Base-by-base conservation (phyloP, 2,888 invertebrate genomes). In the Antitype chi region DNA sequence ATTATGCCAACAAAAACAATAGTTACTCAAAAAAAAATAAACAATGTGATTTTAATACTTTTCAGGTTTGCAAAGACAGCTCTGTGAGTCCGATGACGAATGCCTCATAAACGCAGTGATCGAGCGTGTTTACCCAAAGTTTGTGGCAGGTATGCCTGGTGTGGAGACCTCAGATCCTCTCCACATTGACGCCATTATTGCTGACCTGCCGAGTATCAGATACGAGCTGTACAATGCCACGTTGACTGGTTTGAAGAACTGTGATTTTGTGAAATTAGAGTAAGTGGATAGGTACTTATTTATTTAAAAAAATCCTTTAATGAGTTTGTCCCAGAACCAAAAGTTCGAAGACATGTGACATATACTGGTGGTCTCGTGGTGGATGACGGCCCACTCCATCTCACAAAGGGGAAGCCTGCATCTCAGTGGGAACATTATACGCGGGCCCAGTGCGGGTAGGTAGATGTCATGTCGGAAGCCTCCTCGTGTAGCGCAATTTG, bases 131-230 rank as follows among this genome's bases (percentile, higher is more conserved):
- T 78, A 78, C 20, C 78, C 78, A 28, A 66, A 43, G 11, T 69
- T 80, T 32, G 25, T 79, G 8, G 68, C 38, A 1, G 74, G 79
- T 20, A 25, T 47, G 20, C 25, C 80, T 53, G 74, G 53, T 32
- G 63, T 80, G 11, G 79, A 79, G 20, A 23, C 68, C 8, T 78
- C 78, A 15, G 78, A 78, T 49, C 78, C 78, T 49, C 70, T 78
- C 0, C 78, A 60, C 23, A 60, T 78, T 0, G 66, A 78, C 11
- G 66, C 66, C 20, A 49, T 78, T 38, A 49, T 66, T 47, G n/a
- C 23, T 23, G 78, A 78, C 13, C 59, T 70, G 2, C n/a, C 66
- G 8, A 38, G 8, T 11, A 32, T 78, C n/a, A 70, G 78, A 77
- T 78, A 77, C 28, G 59, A 52, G 3, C 59, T 78, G 4, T 66